Evolutionary conservation across 2,888 invertebrate species (phyloP).

Genomic region (Chironomus riparius): DNA sequence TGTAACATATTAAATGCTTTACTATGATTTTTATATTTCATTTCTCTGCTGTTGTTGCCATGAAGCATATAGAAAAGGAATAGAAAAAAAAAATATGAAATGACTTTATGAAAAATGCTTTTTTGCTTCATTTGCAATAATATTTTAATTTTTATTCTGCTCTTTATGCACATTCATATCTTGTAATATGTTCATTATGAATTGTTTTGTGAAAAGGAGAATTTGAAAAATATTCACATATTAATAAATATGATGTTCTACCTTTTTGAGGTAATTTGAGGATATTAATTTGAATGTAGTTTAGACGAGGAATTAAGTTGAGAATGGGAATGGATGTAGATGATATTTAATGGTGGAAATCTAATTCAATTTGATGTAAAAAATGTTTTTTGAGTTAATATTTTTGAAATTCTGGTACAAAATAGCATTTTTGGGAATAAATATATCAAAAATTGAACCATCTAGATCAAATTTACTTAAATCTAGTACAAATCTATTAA

Average conservation of each 20-base stretch:
- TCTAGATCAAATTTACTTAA: too few species aligned
- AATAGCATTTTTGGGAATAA: too few species aligned
- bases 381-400: too few species aligned
- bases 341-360: too few species aligned
- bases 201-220: neutral
- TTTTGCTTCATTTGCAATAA: neutral
- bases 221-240: too few species aligned
- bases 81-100: neutral
- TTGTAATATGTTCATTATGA: neutral
- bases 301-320: too few species aligned
- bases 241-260: neutral
- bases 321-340: too few species aligned
- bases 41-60: neutral
- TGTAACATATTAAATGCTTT: conserved; percentile 6
- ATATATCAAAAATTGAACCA: too few species aligned
- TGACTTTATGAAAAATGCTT: conserved; percentile 1
- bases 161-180: neutral
- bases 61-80: neutral
- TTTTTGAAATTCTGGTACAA: too few species aligned
- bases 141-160: neutral
- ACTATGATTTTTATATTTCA: neutral
- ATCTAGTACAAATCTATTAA: too few species aligned
- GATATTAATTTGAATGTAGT: too few species aligned
- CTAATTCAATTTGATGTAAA: too few species aligned
- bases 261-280: neutral